Percentiles rank a stretch among this genome's conserved stretches.
These are phyloP conservation scores for Diplogasteroides magnus DNA, from an alignment of 1,140 invertebrate genomes.

Conservation along the genomic window DNA sequence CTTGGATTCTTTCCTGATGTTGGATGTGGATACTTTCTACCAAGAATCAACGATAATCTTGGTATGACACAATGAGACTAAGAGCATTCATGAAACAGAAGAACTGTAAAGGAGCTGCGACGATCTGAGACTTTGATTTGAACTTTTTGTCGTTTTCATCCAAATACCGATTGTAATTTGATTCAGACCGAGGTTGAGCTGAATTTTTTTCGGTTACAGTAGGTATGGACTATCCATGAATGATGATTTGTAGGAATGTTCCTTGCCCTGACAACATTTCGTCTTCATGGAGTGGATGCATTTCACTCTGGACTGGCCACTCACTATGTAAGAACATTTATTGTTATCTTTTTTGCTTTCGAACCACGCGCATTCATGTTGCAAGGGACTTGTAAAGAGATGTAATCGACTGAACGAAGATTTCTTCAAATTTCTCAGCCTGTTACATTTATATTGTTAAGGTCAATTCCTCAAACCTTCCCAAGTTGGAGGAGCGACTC, in stretches of 20 bases:
- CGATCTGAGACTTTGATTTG: no score
- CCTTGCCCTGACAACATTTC: conserved; percentile 82
- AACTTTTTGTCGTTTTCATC: no score
- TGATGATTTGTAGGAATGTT: conserved; percentile 67
- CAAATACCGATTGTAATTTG: no score
- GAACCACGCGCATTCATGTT: no score
- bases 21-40: conserved; percentile 82
- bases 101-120: no score
- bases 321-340: conserved; percentile 70
- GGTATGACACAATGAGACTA: no score
- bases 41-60: conserved; percentile 71
- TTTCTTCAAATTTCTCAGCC: not conserved
- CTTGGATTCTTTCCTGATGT: conserved; percentile 85
- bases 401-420: no score
- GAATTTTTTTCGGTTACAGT: no score
- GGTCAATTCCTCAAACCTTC: conserved; percentile 23
- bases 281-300: conserved; percentile 79
- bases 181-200: no score
- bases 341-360: no score
- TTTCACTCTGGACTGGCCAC: conserved; percentile 84
- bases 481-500: conserved; percentile 25
- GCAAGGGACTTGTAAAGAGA: no score
- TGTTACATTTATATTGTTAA: not conserved
- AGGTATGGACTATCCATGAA: not conserved
- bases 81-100: no score